Percentiles rank a stretch among this genome's conserved stretches.
Evolutionary conservation across 2,797 vertebrate species (phyloP).

Genomic region (Pyrocephalus nanus): DNA sequence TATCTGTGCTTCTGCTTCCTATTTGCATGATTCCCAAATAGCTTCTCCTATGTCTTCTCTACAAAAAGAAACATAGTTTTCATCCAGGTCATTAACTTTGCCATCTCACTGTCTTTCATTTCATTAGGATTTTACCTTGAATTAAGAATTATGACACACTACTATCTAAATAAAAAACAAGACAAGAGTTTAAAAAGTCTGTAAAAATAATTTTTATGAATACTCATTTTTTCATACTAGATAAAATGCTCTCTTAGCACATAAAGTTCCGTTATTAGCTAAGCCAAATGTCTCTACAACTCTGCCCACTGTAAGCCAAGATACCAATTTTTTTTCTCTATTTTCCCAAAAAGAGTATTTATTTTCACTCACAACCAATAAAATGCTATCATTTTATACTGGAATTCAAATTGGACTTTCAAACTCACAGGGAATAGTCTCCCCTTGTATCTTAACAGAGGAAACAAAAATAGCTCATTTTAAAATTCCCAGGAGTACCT

Average conservation of each 20-base stretch:
- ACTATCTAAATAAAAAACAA: neutral
- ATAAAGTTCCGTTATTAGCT: neutral
- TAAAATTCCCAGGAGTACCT: neutral
- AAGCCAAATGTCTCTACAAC: neutral
- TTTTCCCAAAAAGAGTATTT: neutral
- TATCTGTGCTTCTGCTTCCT: neutral
- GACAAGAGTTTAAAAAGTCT: neutral
- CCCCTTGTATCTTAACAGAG: neutral
- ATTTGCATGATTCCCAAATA: neutral
- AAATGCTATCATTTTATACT: neutral
- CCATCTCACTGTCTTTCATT: neutral
- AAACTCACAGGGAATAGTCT: neutral
- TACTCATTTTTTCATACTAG: neutral
- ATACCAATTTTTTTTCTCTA: neutral
- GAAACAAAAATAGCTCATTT: neutral
- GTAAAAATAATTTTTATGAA: neutral
- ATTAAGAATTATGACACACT: neutral
- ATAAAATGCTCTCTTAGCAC: neutral
- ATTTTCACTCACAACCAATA: neutral
- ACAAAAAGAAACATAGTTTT: neutral
- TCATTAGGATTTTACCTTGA: neutral
- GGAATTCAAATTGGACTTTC: neutral
- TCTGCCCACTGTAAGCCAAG: neutral
- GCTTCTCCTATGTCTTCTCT: neutral
- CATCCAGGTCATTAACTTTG: neutral